phyloP scores from a whole-genome alignment of 2,797 vertebrate genomes.

The Heteromormyrus szaboi region DNA sequence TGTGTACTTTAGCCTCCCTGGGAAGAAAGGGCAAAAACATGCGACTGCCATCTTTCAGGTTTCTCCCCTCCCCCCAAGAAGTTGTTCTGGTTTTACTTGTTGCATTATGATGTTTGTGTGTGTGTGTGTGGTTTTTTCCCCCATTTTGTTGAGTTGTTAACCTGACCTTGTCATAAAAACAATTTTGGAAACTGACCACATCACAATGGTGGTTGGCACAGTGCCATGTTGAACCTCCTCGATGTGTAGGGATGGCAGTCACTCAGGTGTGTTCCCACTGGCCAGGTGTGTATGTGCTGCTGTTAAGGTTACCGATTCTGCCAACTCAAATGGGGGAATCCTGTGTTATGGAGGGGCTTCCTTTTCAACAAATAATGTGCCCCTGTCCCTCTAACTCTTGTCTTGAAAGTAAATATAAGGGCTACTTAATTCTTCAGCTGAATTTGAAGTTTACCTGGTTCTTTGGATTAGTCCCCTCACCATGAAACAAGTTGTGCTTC shows the following conservation, averaged over 20 bases:
- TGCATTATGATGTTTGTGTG: not conserved
- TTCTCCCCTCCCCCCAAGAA: not conserved
- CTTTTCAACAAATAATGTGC: not conserved
- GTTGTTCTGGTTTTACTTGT: not conserved
- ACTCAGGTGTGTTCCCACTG: not conserved
- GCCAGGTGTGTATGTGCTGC: not conserved
- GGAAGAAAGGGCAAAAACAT: not conserved
- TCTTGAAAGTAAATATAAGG: not conserved
- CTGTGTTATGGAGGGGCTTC: not conserved
- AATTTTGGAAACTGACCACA: too few relatives aligned
- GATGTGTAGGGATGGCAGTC: not conserved
- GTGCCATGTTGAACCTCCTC: not conserved
- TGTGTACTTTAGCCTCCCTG: slow-evolving; percentile 10
- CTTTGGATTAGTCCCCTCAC: not conserved
- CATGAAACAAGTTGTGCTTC: not conserved
- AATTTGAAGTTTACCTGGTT: not conserved
- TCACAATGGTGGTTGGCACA: not conserved
- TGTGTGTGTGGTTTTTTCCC: not conserved
- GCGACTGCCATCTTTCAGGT: not conserved
- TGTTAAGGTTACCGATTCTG: not conserved
- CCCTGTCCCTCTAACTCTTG: not conserved
- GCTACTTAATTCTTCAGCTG: not conserved
- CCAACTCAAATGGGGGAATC: not conserved
- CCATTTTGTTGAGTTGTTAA: not conserved
- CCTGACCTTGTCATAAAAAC: not conserved